These are phyloP conservation scores for Numida meleagris DNA, from an alignment of 2,113 vertebrate genomes.

Conservation along the genomic window DNA sequence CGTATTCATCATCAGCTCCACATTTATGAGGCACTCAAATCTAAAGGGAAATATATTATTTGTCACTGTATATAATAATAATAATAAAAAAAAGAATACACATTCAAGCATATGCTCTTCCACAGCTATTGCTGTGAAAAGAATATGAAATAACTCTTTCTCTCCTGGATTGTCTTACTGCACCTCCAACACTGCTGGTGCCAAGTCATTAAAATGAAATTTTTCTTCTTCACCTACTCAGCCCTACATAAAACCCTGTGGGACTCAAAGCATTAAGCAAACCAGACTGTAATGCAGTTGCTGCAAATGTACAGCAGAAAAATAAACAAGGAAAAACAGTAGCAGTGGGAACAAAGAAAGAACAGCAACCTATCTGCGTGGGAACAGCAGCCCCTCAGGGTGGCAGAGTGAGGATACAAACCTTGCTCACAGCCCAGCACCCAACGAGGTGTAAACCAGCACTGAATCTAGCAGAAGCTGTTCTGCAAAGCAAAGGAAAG, in stretches of 20 bases:
- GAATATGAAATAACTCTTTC: conserved; percentile 52
- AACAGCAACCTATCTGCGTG: neutral
- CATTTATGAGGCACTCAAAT: conserved; percentile 41
- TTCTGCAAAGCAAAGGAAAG: neutral
- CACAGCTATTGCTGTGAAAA: conserved; percentile 2
- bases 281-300: neutral
- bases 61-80: conserved; percentile 35
- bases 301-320: conserved; percentile 6
- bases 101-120: conserved; percentile 3
- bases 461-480: neutral
- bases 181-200: neutral
- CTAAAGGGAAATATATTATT: conserved; percentile 40
- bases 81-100: conserved; percentile 8
- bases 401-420: neutral
- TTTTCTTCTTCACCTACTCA: neutral
- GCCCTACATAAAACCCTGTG: neutral
- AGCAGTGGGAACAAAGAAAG: neutral
- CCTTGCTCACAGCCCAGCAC: neutral
- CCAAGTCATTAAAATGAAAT: conserved; percentile 44
- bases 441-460: neutral
- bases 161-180: neutral
- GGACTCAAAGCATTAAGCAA: conserved; percentile 29
- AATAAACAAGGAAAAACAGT: neutral
- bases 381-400: neutral
- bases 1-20: conserved; percentile 24